These are phyloP conservation scores for Picathartes gymnocephalus DNA, from an alignment of 2,113 vertebrate genomes.

Conservation along the genomic window DNA sequence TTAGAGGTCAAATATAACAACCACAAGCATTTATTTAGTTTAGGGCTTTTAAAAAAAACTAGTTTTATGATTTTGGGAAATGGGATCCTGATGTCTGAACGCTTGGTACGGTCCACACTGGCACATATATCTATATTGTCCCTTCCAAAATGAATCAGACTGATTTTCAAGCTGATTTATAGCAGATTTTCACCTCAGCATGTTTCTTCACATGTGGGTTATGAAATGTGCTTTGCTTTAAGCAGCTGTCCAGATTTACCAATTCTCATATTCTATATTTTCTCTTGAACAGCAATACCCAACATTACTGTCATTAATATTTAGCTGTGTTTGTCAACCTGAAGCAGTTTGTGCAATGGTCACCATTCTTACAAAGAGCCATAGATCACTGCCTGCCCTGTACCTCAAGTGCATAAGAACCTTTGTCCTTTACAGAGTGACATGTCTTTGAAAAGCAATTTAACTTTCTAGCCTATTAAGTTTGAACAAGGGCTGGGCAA, in stretches of 20 bases:
- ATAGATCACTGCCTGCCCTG: neutral
- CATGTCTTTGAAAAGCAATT: slow-evolving; percentile 14
- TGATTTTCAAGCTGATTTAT: neutral
- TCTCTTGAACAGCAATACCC: neutral
- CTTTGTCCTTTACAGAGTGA: slow-evolving; percentile 40
- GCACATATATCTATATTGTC: neutral
- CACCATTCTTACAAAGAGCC: neutral
- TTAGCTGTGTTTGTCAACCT: neutral
- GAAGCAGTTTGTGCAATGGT: neutral
- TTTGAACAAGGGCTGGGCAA: neutral
- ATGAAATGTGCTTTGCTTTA: neutral
- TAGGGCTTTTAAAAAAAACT: neutral
- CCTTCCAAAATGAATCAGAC: neutral
- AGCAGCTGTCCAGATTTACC: neutral
- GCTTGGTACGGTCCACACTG: neutral
- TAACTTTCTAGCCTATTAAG: slow-evolving; percentile 19
- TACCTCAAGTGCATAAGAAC: neutral
- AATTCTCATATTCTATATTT: neutral
- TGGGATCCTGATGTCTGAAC: neutral
- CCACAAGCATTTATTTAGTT: neutral
- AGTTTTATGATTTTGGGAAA: neutral
- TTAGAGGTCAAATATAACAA: neutral
- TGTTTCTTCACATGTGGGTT: neutral
- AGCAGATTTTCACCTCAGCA: neutral
- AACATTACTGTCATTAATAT: neutral